These are phyloP conservation scores for Neogobius melanostomus DNA, from an alignment of 2,113 vertebrate species.

Conservation along the genomic window DNA sequence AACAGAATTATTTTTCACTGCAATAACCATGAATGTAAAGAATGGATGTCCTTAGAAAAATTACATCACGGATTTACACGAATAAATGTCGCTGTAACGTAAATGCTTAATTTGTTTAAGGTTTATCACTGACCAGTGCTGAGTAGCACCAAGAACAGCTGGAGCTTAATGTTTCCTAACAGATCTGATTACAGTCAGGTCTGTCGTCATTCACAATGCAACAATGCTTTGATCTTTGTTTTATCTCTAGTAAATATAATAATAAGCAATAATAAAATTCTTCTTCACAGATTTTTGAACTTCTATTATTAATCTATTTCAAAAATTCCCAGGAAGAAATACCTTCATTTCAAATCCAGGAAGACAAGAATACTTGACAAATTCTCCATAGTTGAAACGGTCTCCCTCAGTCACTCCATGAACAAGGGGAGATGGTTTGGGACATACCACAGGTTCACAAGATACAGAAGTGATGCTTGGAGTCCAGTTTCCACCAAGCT, in stretches of 20 bases:
- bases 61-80: too few species aligned
- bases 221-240: not conserved
- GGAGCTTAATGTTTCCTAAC: not conserved
- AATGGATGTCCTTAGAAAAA: too few species aligned
- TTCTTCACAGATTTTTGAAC: too few species aligned
- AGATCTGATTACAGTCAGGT: too few species aligned
- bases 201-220: not conserved
- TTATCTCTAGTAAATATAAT: not conserved
- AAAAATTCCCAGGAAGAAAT: constrained; percentile 19
- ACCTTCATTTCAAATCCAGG: constrained; percentile 90
- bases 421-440: constrained; percentile 76
- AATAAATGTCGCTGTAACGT: too few species aligned
- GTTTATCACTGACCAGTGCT: not conserved
- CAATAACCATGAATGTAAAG: not conserved
- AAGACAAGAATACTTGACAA: constrained; percentile 84
- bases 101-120: too few species aligned
- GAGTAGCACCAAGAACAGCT: not conserved
- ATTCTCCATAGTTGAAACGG: constrained; percentile 80
- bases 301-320: not conserved
- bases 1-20: not conserved
- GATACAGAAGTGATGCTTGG: constrained; percentile 82
- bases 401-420: constrained; percentile 82
- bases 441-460: constrained; percentile 85
- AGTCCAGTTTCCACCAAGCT: constrained; percentile 86
- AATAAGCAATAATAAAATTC: too few species aligned